Percentiles rank a stretch among this genome's conserved stretches.
These are phyloP conservation scores for Mesopsocus fuscifrons DNA, from an alignment of 2,888 invertebrate genomes.

Conservation along the genomic window DNA sequence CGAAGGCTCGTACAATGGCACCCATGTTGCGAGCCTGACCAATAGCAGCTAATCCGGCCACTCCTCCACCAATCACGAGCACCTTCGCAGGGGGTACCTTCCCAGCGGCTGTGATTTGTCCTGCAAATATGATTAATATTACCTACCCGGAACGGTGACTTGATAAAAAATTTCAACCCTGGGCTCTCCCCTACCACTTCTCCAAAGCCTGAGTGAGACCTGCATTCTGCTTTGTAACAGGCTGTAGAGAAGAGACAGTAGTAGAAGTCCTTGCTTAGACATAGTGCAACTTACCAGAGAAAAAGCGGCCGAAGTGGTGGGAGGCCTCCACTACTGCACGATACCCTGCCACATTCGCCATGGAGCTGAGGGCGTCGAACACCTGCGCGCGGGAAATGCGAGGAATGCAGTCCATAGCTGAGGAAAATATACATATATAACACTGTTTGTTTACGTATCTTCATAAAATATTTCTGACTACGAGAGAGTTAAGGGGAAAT, in stretches of 20 bases:
- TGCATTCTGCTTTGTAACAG: slow-evolving; percentile 6
- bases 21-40: slow-evolving; percentile 79
- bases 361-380: slow-evolving; percentile 76
- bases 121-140: slow-evolving; percentile 25
- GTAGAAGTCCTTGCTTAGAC: no score
- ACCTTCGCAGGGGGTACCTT: slow-evolving; percentile 80
- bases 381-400: slow-evolving; percentile 76
- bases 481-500: no score
- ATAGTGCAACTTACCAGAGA: slow-evolving; percentile 63
- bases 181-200: no score
- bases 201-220: no score
- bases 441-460: no score
- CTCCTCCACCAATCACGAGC: slow-evolving; percentile 74
- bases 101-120: slow-evolving; percentile 79
- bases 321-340: slow-evolving; percentile 78
- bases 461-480: no score
- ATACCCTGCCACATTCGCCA: slow-evolving; percentile 82
- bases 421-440: slow-evolving; percentile 17
- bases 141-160: no score
- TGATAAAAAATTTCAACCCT: no score
- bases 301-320: slow-evolving; percentile 76
- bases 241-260: slow-evolving; percentile 2
- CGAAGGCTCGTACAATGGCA: slow-evolving; percentile 73
- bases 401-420: slow-evolving; percentile 78
- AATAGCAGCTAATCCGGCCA: slow-evolving; percentile 70